These are phyloP conservation scores for Eublepharis macularius DNA, from an alignment of 2,113 vertebrate species.

Conservation along the genomic window DNA sequence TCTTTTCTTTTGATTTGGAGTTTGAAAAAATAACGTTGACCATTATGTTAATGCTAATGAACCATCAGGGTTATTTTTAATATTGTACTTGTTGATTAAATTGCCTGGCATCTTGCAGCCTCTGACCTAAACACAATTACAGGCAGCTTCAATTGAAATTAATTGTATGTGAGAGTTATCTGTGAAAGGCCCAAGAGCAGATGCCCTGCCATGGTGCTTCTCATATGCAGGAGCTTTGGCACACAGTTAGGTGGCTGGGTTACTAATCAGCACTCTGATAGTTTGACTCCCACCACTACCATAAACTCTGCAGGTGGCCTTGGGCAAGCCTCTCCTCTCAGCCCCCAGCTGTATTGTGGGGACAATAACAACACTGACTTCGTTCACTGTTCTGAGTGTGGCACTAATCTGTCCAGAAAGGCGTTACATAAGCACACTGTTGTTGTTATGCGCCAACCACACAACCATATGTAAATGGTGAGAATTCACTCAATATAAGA, in stretches of 20 bases:
- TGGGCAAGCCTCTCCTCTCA: too few species aligned
- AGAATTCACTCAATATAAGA: neutral
- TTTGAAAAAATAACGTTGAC: conserved; percentile 4
- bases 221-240: neutral
- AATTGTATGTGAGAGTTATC: neutral
- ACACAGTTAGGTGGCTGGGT: too few species aligned
- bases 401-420: neutral
- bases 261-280: too few species aligned
- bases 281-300: too few species aligned
- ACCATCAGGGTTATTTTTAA: conserved; percentile 12
- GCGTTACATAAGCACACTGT: neutral
- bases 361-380: too few species aligned
- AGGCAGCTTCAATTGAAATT: neutral
- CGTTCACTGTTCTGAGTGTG: too few species aligned
- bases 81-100: neutral
- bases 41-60: neutral
- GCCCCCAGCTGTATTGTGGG: too few species aligned
- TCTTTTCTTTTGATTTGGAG: conserved; percentile 11
- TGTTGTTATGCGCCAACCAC: neutral
- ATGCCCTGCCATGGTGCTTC: too few species aligned
- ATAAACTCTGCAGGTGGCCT: too few species aligned
- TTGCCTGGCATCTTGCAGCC: neutral
- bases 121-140: neutral
- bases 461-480: neutral
- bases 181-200: neutral